Conservation (phyloP, 2,888 invertebrate genomes). For the Lepeophtheirus nordmannii region DNA sequence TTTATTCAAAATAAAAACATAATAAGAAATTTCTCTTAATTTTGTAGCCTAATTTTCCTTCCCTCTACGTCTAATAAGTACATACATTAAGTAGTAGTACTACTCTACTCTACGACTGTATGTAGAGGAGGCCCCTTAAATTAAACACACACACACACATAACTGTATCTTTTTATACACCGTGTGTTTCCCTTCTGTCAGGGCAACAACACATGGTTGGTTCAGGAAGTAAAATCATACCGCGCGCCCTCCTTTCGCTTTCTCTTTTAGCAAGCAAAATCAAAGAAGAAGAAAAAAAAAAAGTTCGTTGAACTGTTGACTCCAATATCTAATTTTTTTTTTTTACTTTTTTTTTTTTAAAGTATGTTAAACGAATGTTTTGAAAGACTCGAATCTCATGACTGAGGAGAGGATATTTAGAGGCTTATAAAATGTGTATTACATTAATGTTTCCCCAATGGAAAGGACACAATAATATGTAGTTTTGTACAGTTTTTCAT, state of each 20-base stretch:
- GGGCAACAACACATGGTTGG: background rate
- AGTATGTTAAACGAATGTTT: too few relatives aligned
- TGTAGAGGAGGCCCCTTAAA: background rate
- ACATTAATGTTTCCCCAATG: too few relatives aligned
- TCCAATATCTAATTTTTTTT: background rate
- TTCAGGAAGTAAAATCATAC: background rate
- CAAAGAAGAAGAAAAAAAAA: background rate
- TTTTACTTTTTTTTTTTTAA: too few relatives aligned
- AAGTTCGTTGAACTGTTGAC: constrained; percentile 6
- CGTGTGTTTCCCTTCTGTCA: background rate
- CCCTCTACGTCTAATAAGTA: too few relatives aligned
- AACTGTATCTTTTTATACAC: background rate
- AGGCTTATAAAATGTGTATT: too few relatives aligned
- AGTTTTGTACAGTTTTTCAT: too few relatives aligned
- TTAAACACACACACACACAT: background rate
- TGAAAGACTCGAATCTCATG: too few relatives aligned
- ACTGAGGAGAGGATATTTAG: too few relatives aligned
- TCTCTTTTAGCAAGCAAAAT: constrained; percentile 8
- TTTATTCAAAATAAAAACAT: too few relatives aligned
- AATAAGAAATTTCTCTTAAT: background rate
- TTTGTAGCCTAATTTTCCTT: background rate
- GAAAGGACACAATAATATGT: too few relatives aligned
- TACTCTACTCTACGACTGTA: background rate
- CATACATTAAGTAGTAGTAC: too few relatives aligned
- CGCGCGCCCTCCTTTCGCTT: background rate